Percentiles rank a stretch among this genome's conserved stretches.
These are phyloP conservation scores for Phalanger gymnotis DNA, from an alignment of 2,797 vertebrate species.

Conservation along the genomic window DNA sequence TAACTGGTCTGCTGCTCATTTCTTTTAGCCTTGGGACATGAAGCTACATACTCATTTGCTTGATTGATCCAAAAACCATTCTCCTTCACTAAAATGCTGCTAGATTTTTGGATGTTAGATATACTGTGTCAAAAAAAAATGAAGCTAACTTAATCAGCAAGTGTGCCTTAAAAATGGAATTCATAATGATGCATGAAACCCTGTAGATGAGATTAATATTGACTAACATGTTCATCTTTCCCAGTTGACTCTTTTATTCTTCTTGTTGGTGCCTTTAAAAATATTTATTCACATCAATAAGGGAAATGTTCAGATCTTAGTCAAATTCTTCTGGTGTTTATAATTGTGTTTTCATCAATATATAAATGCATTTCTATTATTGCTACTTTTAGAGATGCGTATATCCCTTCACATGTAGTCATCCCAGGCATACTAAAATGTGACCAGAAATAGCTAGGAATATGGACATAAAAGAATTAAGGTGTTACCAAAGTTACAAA, in stretches of 20 bases:
- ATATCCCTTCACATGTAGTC: not conserved
- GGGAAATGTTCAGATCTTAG: not conserved
- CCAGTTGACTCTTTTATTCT: not conserved
- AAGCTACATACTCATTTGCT: constrained; percentile 20
- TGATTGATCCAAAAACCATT: constrained; percentile 15
- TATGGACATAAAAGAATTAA: constrained; percentile 49
- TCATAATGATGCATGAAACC: constrained; percentile 7
- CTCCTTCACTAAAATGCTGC: not conserved
- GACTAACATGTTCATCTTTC: not conserved
- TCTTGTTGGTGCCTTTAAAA: not conserved
- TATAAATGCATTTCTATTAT: not conserved
- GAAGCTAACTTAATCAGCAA: constrained; percentile 13
- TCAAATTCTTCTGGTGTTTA: not conserved
- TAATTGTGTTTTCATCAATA: not conserved
- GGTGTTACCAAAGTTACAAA: constrained; percentile 58
- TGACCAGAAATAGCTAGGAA: constrained; percentile 26
- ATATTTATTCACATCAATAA: not conserved
- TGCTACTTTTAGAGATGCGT: not conserved
- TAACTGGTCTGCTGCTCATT: not conserved
- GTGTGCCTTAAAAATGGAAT: not conserved
- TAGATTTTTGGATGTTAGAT: not conserved
- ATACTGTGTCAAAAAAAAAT: constrained; percentile 12
- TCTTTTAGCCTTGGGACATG: not conserved
- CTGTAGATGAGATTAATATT: constrained; percentile 32
- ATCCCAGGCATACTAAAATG: not conserved